Evolutionary conservation across 2,888 invertebrate species (phyloP), one percentile per base, ranked within the genome.

Genomic region (Myopa tessellatipennis): DNA sequence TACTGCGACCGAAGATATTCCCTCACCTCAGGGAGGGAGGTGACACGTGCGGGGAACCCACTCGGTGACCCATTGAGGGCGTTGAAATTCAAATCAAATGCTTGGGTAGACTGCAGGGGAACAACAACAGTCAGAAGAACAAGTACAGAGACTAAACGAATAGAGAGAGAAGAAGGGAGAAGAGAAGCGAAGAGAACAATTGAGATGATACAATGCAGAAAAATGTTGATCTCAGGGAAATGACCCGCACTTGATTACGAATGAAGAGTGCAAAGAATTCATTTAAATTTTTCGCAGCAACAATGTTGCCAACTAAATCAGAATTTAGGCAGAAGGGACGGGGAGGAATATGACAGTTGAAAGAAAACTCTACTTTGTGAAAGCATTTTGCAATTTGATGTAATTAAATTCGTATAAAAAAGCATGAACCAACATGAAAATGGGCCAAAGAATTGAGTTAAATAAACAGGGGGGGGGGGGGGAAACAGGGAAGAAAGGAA

Each of bases 281-380:
- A 61, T 26, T 26, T 26, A 8, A 2, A 18, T 18, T 60, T 18
- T 60, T 71, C 34, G 34, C 71, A 71, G 12, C 58, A 71, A 55
- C 70, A 70, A 36, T 71, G 71, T 71, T 71, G 71, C 58, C 71
- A 71, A 71, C 71, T 52, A 16, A 58, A 52, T 71, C 71, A 58
- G 36, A 36, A 18, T 52, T 70, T 52, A 26, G 14, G 70, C 5
- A 38, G n/a, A 3, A 16, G 36, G 45, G 7, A 4, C 6, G 45
- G 0, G 10, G 10, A 3, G 45, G 3, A 26, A 26, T 26, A 26
- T 26, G 26, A 26, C 26, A 26, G 26, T 26, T 26, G 26, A 26
- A 26, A 26, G 26, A 4, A 45, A 10, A 45, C 45, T 45, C 10
- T 45, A 10, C 1, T 10, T 45, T 45, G 45, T 45, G 3, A 45